Evolutionary conservation across 2,797 vertebrate genomes (phyloP).

Genomic region (Manis pentadactyla): DNA sequence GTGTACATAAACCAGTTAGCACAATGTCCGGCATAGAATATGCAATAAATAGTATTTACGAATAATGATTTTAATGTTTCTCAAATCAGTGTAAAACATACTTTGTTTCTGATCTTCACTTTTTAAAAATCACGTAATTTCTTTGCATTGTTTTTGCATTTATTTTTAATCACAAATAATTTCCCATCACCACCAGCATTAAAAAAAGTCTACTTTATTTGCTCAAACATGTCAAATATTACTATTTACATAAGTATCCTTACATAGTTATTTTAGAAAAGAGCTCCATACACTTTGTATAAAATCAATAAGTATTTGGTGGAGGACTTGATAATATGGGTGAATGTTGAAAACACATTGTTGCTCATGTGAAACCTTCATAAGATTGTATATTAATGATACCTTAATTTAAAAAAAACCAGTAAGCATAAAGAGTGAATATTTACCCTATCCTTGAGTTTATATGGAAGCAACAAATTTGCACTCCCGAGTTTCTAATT

Average conservation of each 20-base stretch:
- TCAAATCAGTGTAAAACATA: neutral
- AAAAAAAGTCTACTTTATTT: neutral
- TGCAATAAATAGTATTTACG: neutral
- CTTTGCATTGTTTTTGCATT: neutral
- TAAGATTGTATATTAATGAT: no score
- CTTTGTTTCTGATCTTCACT: neutral
- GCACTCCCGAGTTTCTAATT: neutral
- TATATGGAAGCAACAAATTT: neutral
- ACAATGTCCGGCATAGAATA: neutral
- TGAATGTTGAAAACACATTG: no score
- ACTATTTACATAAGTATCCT: neutral
- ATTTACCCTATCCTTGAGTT: neutral
- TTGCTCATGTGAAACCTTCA: no score
- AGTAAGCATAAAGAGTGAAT: neutral
- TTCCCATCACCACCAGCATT: neutral
- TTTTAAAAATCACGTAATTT: neutral
- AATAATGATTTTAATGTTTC: neutral
- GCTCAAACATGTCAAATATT: neutral
- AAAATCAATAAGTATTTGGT: neutral
- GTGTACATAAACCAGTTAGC: neutral
- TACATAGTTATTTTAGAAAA: neutral
- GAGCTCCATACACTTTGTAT: neutral
- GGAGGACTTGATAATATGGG: no score
- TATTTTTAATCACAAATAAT: slow-evolving; percentile 2
- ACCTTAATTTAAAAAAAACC: neutral